Conservation (phyloP, 2,888 invertebrate species). For the Ectropis crepuscularia region DNA sequence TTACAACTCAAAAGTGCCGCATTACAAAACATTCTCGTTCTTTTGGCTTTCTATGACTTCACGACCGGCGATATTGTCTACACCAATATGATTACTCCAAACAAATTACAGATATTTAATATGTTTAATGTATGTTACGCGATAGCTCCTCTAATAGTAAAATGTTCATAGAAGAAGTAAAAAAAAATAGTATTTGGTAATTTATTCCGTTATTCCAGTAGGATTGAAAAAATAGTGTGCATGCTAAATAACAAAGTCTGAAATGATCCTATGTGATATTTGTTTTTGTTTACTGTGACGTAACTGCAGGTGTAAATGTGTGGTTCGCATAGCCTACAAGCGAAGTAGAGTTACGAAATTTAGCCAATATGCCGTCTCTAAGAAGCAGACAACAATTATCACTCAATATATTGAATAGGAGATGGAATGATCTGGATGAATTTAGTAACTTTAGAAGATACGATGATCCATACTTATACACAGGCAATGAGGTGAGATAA, state of each 20-base stretch:
- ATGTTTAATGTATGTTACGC: too few species aligned
- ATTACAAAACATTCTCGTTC: too few species aligned
- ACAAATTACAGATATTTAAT: too few species aligned
- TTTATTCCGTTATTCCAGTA: too few species aligned
- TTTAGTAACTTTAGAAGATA: neutral
- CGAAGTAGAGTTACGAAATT: neutral
- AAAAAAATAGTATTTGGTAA: too few species aligned
- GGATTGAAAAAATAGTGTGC: neutral
- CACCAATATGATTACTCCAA: too few species aligned
- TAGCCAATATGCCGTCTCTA: constrained; percentile 10
- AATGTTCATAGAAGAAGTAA: too few species aligned
- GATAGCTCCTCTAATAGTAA: too few species aligned
- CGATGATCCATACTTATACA: neutral
- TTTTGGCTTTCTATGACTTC: too few species aligned
- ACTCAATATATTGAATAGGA: constrained; percentile 8
- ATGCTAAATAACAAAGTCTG: neutral
- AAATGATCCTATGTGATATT: constrained; percentile 1
- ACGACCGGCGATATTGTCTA: too few species aligned
- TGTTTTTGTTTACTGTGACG: constrained; percentile 8
- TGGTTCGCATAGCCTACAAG: constrained; percentile 7
- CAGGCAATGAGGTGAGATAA: constrained; percentile 13
- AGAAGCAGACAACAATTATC: constrained; percentile 4
- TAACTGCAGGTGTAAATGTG: constrained; percentile 8
- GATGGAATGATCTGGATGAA: constrained; percentile 2
- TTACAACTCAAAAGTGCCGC: too few species aligned